Percentiles rank a stretch among this genome's conserved stretches.
phyloP scores from a whole-genome alignment of 2,113 vertebrate genomes.

The Pterocles burchelli region DNA sequence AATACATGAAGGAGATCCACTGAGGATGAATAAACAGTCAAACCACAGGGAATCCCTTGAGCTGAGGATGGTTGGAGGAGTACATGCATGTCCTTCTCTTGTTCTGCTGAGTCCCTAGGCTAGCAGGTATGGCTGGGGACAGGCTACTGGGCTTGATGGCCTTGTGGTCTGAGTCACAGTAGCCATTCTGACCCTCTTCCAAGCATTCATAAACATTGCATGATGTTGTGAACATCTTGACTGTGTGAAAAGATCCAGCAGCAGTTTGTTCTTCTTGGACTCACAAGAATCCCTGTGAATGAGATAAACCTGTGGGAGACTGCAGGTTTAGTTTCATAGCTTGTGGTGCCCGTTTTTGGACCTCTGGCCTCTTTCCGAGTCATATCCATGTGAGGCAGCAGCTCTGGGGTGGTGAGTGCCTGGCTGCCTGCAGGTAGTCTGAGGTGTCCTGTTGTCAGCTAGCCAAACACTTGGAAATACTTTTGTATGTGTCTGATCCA shows the following conservation, averaged over 20 bases:
- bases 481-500: neutral
- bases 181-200: neutral
- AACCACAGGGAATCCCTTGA: neutral
- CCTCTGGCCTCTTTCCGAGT: neutral
- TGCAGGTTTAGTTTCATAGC: neutral
- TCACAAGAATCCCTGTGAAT: neutral
- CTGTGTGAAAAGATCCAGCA: neutral
- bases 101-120: neutral
- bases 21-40: neutral
- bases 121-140: neutral
- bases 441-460: neutral
- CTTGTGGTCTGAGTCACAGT: neutral
- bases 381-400: neutral
- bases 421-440: neutral
- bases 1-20: neutral
- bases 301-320: neutral
- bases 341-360: neutral
- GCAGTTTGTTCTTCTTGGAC: neutral
- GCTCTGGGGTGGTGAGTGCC: neutral
- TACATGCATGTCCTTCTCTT: neutral
- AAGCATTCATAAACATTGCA: neutral
- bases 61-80: neutral
- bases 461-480: neutral
- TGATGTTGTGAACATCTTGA: neutral
- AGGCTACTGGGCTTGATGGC: neutral